Conservation (phyloP, 2,113 vertebrate species). For the Dryoscopus gambensis region DNA sequence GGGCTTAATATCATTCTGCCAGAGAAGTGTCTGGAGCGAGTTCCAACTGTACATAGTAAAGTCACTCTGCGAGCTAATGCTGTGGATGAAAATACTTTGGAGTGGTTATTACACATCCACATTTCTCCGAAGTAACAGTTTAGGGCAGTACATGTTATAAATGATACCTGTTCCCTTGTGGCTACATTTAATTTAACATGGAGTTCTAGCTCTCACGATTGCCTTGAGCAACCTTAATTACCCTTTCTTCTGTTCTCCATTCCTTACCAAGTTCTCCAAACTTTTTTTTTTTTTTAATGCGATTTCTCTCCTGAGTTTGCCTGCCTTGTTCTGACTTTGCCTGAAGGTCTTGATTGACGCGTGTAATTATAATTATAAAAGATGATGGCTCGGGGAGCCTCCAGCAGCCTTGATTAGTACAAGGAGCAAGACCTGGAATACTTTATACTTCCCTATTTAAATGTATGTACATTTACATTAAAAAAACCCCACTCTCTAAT, state of each 20-base stretch:
- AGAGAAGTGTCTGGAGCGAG: not conserved
- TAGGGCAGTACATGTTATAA: conserved; percentile 17
- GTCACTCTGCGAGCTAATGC: not conserved
- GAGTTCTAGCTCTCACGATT: conserved; percentile 30
- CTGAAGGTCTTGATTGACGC: conserved; percentile 73
- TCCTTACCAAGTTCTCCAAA: conserved; percentile 10
- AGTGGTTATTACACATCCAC: not conserved
- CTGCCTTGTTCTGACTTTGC: conserved; percentile 63
- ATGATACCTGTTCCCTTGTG: conserved; percentile 51
- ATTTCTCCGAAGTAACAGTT: conserved; percentile 40
- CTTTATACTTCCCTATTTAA: conserved; percentile 52
- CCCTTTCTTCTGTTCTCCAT: conserved; percentile 42
- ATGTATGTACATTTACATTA: conserved; percentile 30
- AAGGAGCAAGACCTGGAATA: conserved; percentile 63
- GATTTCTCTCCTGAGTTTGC: conserved; percentile 53
- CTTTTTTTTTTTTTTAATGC: not conserved
- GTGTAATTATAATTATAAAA: conserved; percentile 70
- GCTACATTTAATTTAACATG: conserved; percentile 45
- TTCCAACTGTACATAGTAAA: not conserved
- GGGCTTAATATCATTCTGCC: not conserved
- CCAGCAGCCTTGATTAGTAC: conserved; percentile 65
- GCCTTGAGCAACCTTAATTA: conserved; percentile 62
- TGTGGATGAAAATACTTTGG: not conserved
- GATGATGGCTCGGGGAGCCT: conserved; percentile 73
- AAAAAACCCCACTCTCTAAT: not conserved